Conservation (phyloP, 1,140 invertebrate species). For the Bradysia coprophila region DNA sequence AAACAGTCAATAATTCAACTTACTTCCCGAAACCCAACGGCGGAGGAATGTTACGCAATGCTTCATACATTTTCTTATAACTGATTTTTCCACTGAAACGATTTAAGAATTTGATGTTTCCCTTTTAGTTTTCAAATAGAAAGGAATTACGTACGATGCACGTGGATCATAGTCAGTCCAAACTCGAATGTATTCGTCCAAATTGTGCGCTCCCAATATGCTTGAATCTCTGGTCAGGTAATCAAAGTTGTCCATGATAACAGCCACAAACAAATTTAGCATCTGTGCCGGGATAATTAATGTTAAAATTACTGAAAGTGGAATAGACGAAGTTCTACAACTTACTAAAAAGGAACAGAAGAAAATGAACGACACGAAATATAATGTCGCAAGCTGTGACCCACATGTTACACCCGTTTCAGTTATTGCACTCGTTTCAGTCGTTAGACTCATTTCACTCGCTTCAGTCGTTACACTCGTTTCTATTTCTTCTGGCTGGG, state of each 20-base stretch:
- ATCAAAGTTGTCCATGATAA: conserved; percentile 99
- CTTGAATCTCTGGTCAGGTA: conserved; percentile 97
- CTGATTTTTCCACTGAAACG: conserved; percentile 89
- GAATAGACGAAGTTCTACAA: conserved; percentile 4
- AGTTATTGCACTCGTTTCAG: no score
- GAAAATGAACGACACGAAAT: conserved; percentile 99
- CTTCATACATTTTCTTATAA: conserved; percentile 99
- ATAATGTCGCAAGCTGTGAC: conserved; percentile 87
- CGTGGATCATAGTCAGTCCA: conserved; percentile 99
- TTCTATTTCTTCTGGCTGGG: conserved; percentile 40
- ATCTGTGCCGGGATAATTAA: no score
- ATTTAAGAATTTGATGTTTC: no score
- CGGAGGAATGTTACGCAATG: conserved; percentile 99
- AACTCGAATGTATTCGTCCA: conserved; percentile 97
- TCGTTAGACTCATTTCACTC: no score
- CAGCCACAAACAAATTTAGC: conserved; percentile 99
- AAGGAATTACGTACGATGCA: conserved; percentile 65
- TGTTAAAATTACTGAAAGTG: no score
- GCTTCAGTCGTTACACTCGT: no score
- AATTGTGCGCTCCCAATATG: conserved; percentile 97
- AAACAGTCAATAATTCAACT: no score
- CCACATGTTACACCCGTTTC: conserved; percentile 68
- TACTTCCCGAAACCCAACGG: conserved; percentile 97
- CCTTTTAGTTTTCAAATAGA: no score
- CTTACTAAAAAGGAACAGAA: conserved; percentile 97